Conservation (phyloP, 2,888 invertebrate genomes). For the Lathronympha strigana region DNA sequence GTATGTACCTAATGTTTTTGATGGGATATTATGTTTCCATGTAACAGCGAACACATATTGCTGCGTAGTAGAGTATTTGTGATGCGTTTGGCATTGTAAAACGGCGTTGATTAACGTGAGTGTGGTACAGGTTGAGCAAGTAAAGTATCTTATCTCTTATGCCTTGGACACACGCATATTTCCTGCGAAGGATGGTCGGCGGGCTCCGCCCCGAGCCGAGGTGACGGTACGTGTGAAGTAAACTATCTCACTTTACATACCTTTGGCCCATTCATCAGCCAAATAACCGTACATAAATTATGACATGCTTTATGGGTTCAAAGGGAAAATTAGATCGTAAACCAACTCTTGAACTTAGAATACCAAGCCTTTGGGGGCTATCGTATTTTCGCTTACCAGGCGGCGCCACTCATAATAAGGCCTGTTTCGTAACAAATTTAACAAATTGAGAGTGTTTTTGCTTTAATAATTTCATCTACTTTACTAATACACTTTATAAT, state of each 20-base stretch:
- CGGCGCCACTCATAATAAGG: too few species aligned
- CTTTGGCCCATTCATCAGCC: conserved; percentile 26
- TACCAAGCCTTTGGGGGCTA: neutral
- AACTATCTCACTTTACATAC: conserved; percentile 39
- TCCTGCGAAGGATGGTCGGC: conserved; percentile 53
- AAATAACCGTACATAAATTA: conserved; percentile 19
- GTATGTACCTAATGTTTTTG: too few species aligned
- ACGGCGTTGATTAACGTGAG: too few species aligned
- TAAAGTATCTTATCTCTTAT: conserved; percentile 44
- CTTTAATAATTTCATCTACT: too few species aligned
- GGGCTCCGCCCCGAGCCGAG: conserved; percentile 57
- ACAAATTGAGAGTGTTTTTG: too few species aligned
- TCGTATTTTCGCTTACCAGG: too few species aligned
- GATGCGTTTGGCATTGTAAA: too few species aligned
- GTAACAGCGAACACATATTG: too few species aligned
- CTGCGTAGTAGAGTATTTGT: too few species aligned
- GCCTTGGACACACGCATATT: conserved; percentile 48
- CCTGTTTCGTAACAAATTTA: too few species aligned
- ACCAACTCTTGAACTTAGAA: neutral
- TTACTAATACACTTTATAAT: too few species aligned
- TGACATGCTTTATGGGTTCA: neutral
- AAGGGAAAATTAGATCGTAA: neutral
- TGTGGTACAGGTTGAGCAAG: neutral
- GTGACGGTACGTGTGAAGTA: conserved; percentile 53
- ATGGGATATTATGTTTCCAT: too few species aligned